Conservation (phyloP, 2,797 vertebrate species). For the Loriculus beryllinus region DNA sequence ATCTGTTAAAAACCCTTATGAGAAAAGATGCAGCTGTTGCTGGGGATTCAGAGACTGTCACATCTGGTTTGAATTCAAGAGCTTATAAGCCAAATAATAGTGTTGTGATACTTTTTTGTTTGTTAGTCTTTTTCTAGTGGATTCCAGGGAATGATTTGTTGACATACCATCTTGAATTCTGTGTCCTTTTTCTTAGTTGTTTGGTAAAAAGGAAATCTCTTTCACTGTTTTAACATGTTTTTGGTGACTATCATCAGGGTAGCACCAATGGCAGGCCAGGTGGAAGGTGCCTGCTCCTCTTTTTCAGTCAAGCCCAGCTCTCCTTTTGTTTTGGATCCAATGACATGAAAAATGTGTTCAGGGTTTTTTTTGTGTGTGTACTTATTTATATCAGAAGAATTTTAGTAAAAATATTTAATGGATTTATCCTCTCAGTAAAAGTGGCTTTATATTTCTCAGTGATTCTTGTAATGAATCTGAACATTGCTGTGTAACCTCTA, state of each 20-base stretch:
- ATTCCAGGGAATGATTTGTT: neutral
- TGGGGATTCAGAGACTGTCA: neutral
- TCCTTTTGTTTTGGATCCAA: neutral
- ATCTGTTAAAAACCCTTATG: neutral
- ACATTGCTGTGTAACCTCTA: neutral
- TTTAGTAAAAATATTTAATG: neutral
- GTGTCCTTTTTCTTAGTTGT: neutral
- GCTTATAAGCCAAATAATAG: neutral
- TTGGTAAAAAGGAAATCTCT: neutral
- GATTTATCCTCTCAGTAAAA: neutral
- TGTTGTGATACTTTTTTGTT: neutral
- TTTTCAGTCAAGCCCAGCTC: neutral
- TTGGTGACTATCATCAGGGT: neutral
- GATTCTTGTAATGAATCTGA: neutral
- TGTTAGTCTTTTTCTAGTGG: neutral
- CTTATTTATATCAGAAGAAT: neutral
- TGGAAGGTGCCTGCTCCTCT: neutral
- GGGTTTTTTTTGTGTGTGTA: neutral
- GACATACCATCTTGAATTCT: neutral
- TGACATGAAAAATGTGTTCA: neutral
- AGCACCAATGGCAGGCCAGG: neutral
- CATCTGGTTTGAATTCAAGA: slow-evolving; percentile 34
- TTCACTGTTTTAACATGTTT: neutral
- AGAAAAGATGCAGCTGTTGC: neutral
- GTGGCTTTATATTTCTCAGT: neutral